Percentiles rank a stretch among this genome's conserved stretches.
These are phyloP conservation scores for Micrasema longulum DNA, from an alignment of 1,140 invertebrate genomes.

Conservation along the genomic window DNA sequence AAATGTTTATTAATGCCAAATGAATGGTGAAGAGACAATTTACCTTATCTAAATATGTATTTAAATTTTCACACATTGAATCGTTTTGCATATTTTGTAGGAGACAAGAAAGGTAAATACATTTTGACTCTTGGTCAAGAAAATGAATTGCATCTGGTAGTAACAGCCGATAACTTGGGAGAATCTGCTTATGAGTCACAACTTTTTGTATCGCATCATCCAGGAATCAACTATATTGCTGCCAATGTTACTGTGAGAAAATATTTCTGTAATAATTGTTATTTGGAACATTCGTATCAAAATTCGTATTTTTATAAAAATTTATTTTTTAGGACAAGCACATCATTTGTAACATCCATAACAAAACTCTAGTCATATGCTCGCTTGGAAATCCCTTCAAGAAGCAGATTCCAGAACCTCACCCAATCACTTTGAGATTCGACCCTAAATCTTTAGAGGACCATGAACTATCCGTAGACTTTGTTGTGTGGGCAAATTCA, in stretches of 20 bases:
- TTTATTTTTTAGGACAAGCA: conserved; percentile 65
- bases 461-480: conserved; percentile 75
- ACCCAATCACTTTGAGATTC: conserved; percentile 80
- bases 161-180: conserved; percentile 80
- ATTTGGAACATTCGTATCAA: too few relatives aligned
- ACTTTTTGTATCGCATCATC: conserved; percentile 83
- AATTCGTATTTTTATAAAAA: not conserved
- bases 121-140: conserved; percentile 79
- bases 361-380: conserved; percentile 82
- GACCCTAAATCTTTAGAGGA: conserved; percentile 81
- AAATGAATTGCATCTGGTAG: conserved; percentile 81
- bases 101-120: conserved; percentile 60
- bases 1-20: too few relatives aligned
- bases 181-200: conserved; percentile 94
- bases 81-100: too few relatives aligned
- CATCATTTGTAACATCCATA: conserved; percentile 78
- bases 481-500: conserved; percentile 87
- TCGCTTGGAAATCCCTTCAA: conserved; percentile 91
- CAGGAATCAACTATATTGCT: conserved; percentile 82
- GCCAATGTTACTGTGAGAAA: conserved; percentile 36
- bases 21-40: too few relatives aligned
- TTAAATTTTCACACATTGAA: too few relatives aligned
- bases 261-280: too few relatives aligned
- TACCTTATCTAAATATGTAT: too few relatives aligned
- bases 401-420: conserved; percentile 67